Conservation (phyloP, 2,888 invertebrate genomes). For the Urechis unicinctus region DNA sequence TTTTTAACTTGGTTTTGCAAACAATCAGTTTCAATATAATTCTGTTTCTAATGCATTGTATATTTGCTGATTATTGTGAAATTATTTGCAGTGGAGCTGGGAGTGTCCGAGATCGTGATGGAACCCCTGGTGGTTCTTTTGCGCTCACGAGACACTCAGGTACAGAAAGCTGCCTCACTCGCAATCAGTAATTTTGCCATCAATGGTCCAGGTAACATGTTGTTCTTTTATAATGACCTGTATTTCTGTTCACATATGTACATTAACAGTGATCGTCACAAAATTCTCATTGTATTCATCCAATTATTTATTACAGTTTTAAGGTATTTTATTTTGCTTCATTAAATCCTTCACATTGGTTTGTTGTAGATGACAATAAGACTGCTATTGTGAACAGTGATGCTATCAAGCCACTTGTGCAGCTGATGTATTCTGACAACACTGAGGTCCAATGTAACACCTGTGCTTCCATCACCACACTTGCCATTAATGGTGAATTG, state of each 20-base stretch:
- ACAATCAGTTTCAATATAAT: too few species aligned
- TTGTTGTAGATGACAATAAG: constrained; percentile 15
- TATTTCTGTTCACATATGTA: background rate
- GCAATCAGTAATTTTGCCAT: constrained; percentile 38
- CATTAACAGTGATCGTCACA: background rate
- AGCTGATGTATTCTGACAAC: constrained; percentile 26
- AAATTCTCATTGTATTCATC: background rate
- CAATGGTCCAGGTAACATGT: constrained; percentile 29
- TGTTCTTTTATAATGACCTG: background rate
- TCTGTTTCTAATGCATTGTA: too few species aligned
- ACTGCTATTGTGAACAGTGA: constrained; percentile 25
- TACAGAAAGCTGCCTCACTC: constrained; percentile 32
- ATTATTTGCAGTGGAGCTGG: background rate
- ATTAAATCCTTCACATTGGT: too few species aligned
- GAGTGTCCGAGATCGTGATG: constrained; percentile 14
- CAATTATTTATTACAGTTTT: background rate
- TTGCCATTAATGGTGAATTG: constrained; percentile 34
- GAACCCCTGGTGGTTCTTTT: constrained; percentile 31
- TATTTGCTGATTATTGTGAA: background rate
- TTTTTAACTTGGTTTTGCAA: too few species aligned
- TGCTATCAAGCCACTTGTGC: constrained; percentile 25
- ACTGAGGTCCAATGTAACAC: constrained; percentile 39
- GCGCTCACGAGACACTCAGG: constrained; percentile 24
- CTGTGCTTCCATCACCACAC: constrained; percentile 35
- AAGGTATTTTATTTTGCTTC: background rate